Percentiles rank a stretch among this genome's conserved stretches.
Conservation (phyloP, 2,888 invertebrate genomes). For the Sinotaia quadrata region DNA sequence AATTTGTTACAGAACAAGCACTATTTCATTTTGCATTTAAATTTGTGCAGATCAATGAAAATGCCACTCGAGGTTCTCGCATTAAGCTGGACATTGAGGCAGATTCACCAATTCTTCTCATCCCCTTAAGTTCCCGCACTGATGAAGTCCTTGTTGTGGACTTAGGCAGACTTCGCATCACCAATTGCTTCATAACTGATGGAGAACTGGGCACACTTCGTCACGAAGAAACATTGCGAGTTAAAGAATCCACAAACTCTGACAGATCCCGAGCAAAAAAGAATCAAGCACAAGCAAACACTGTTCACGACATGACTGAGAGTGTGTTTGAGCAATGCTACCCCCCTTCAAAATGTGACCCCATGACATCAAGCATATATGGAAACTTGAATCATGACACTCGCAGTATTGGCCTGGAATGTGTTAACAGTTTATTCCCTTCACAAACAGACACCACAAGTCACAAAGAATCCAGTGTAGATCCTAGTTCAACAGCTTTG, state of each 20-base stretch:
- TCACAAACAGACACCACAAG: slow-evolving; percentile 14
- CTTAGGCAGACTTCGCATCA: slow-evolving; percentile 83
- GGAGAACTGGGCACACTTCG: slow-evolving; percentile 61
- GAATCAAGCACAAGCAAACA: background rate
- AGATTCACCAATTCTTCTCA: slow-evolving; percentile 85
- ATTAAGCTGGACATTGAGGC: slow-evolving; percentile 79
- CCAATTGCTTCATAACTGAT: slow-evolving; percentile 81
- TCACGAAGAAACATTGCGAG: slow-evolving; percentile 15
- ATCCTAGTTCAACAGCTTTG: slow-evolving; percentile 32
- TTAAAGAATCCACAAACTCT: background rate
- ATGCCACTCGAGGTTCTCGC: slow-evolving; percentile 73
- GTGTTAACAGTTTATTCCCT: slow-evolving; percentile 18
- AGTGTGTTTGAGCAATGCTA: slow-evolving; percentile 50
- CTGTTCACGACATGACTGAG: slow-evolving; percentile 46
- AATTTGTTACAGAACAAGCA: too few relatives aligned
- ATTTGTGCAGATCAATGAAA: slow-evolving; percentile 66
- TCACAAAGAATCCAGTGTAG: slow-evolving; percentile 47
- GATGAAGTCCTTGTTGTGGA: slow-evolving; percentile 85
- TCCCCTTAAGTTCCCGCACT: slow-evolving; percentile 88
- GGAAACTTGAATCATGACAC: slow-evolving; percentile 64
- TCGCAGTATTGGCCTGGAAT: slow-evolving; percentile 41
- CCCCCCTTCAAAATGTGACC: slow-evolving; percentile 48
- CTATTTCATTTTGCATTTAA: too few relatives aligned
- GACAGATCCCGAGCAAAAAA: background rate
- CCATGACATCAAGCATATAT: slow-evolving; percentile 67